Percentiles rank a stretch among this genome's conserved stretches.
Conservation (phyloP, 2,113 vertebrate genomes). For the Zonotrichia leucophrys region DNA sequence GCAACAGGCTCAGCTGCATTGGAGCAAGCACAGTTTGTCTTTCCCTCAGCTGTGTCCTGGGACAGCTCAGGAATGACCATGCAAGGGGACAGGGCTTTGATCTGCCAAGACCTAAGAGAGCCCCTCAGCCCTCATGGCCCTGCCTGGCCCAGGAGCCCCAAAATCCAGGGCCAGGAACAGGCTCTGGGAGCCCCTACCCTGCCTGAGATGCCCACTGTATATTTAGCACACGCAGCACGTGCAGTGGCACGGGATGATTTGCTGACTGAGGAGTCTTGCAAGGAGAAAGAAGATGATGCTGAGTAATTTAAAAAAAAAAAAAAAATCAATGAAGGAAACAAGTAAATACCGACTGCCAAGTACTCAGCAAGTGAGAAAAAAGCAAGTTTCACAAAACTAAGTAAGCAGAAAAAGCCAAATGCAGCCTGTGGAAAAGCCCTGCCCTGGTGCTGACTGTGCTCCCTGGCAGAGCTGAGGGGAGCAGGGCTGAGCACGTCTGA, state of each 20-base stretch:
- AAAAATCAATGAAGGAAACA: background rate
- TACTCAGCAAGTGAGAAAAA: background rate
- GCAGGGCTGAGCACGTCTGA: background rate
- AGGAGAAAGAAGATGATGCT: background rate
- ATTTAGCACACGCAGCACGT: background rate
- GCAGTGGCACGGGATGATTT: background rate
- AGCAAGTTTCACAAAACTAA: background rate
- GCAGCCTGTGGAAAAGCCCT: background rate
- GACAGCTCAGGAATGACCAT: accelerated
- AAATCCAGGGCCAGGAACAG: background rate
- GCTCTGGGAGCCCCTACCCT: background rate
- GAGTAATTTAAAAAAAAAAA: background rate
- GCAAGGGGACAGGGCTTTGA: background rate
- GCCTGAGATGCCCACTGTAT: background rate
- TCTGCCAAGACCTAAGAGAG: background rate
- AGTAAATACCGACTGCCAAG: background rate
- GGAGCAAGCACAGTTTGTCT: background rate
- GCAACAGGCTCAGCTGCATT: accelerated
- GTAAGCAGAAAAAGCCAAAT: background rate
- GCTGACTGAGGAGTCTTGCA: background rate
- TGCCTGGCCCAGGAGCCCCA: background rate
- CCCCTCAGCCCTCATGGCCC: background rate
- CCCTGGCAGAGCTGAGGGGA: background rate
- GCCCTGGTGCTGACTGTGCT: background rate
- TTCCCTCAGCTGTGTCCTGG: background rate